Conservation (phyloP, 1,140 invertebrate species). For the Drosophila kanapiae region DNA sequence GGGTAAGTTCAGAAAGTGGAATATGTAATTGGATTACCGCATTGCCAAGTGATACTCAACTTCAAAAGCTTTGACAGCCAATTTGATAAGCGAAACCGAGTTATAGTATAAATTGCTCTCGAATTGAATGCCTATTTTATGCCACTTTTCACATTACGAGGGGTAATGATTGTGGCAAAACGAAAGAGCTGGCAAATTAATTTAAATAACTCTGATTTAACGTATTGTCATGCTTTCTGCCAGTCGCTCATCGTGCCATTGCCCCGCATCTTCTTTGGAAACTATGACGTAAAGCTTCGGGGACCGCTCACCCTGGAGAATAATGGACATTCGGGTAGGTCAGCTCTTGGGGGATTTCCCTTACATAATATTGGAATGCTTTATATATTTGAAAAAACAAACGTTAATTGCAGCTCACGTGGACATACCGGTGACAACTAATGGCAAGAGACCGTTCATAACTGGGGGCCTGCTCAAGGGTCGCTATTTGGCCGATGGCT, state of each 20-base stretch:
- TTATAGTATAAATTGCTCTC: slow-evolving; percentile 39
- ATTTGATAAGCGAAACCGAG: slow-evolving; percentile 52
- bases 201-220: slow-evolving; percentile 31
- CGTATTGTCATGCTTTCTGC: slow-evolving; percentile 63
- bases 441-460: slow-evolving; percentile 87
- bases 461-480: slow-evolving; percentile 87
- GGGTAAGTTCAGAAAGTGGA: neutral
- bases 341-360: neutral
- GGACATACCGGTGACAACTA: slow-evolving; percentile 86
- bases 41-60: neutral
- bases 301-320: slow-evolving; percentile 87
- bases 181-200: slow-evolving; percentile 17
- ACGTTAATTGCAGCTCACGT: slow-evolving; percentile 66
- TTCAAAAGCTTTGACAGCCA: slow-evolving; percentile 30
- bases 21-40: slow-evolving; percentile 13
- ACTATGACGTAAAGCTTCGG: slow-evolving; percentile 88
- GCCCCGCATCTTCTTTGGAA: slow-evolving; percentile 88
- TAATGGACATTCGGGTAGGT: slow-evolving; percentile 89
- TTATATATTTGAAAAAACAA: neutral
- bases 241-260: slow-evolving; percentile 87
- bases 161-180: slow-evolving; percentile 30
- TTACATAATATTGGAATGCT: neutral
- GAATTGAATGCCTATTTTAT: slow-evolving; percentile 41
- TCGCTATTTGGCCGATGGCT: slow-evolving; percentile 87
- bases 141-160: slow-evolving; percentile 44